Evolutionary conservation across 2,113 vertebrate species (phyloP).

Genomic region (Thinocorus orbignyianus): DNA sequence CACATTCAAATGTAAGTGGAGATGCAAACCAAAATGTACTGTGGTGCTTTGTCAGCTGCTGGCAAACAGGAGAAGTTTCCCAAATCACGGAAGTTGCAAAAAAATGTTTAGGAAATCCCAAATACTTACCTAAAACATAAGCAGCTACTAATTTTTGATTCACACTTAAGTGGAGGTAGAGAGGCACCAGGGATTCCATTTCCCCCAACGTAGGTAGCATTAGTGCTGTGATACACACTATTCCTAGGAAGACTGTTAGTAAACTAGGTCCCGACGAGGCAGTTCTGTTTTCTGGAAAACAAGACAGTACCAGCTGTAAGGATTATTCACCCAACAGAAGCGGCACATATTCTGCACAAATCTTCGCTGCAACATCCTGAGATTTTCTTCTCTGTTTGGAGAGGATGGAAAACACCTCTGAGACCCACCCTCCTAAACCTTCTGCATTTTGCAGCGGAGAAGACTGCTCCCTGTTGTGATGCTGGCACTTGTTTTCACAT

Average conservation of each 20-base stretch:
- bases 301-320: neutral
- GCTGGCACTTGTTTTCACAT: constrained; percentile 22
- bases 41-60: neutral
- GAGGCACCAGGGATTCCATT: constrained; percentile 95
- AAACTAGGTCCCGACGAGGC: constrained; percentile 92
- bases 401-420: neutral
- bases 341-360: neutral
- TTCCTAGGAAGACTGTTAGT: constrained; percentile 92
- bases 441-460: neutral
- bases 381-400: neutral
- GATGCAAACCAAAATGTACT: neutral
- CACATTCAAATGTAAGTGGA: neutral
- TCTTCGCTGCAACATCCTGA: neutral
- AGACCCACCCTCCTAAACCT: neutral
- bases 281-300: constrained; percentile 83
- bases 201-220: constrained; percentile 98
- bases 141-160: constrained; percentile 99
- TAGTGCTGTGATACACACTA: constrained; percentile 91
- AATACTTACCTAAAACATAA: constrained; percentile 93
- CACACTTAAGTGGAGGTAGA: constrained; percentile 99
- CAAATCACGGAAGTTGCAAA: neutral
- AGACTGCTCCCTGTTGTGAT: neutral
- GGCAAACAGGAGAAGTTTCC: neutral
- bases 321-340: neutral
- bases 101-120: neutral